Conservation (phyloP, 2,113 vertebrate genomes). For the Halichoeres trimaculatus region DNA sequence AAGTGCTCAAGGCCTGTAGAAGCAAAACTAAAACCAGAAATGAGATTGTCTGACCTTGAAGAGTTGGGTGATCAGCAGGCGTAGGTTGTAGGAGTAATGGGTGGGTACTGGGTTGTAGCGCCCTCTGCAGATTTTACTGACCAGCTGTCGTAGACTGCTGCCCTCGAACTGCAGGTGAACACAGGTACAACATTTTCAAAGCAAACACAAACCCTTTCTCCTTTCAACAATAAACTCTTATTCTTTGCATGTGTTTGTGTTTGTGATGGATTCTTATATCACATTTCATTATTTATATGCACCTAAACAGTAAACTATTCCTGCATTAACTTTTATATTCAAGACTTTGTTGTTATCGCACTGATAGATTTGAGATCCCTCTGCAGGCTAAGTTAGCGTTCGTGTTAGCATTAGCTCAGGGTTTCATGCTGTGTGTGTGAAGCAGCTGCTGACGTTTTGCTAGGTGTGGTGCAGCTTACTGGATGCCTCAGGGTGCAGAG, state of each 20-base stretch:
- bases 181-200: conserved; percentile 6
- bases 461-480: conserved; percentile 82
- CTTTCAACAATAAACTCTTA: too few relatives aligned
- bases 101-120: conserved; percentile 82
- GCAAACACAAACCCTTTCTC: too few relatives aligned
- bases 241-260: too few relatives aligned
- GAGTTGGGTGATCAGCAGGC: conserved; percentile 85
- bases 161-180: conserved; percentile 86
- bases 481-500: conserved; percentile 90
- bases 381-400: neutral
- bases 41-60: conserved; percentile 81
- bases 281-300: too few relatives aligned
- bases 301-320: too few relatives aligned
- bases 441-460: conserved; percentile 16
- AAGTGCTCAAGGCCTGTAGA: too few relatives aligned
- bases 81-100: conserved; percentile 86
- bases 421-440: neutral
- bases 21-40: too few relatives aligned
- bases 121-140: conserved; percentile 91
- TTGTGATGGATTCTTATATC: too few relatives aligned
- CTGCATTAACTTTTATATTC: too few relatives aligned
- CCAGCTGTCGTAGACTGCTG: conserved; percentile 86
- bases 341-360: too few relatives aligned
- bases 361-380: too few relatives aligned
- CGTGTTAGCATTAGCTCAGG: conserved; percentile 14